These are phyloP conservation scores for Brachyptera risi DNA, from an alignment of 2,888 invertebrate genomes.

Conservation along the genomic window DNA sequence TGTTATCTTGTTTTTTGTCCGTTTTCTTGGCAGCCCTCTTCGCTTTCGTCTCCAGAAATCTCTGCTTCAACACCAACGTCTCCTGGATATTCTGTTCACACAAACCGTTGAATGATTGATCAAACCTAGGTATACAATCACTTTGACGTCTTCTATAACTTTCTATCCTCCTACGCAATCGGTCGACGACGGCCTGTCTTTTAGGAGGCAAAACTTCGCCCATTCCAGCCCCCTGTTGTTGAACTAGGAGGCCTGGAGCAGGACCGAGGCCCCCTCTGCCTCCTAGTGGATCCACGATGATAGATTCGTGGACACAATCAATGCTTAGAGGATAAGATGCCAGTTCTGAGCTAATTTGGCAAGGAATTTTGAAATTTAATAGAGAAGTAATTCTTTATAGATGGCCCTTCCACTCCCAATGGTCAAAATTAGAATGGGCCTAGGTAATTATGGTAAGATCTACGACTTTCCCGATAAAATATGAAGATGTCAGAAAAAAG, in stretches of 20 bases:
- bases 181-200: constrained; percentile 81
- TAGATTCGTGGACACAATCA: constrained; percentile 8
- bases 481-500: no score
- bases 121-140: constrained; percentile 82
- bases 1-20: constrained; percentile 59
- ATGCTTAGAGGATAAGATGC: constrained; percentile 12
- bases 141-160: constrained; percentile 80
- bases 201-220: constrained; percentile 72
- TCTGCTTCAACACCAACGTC: constrained; percentile 80
- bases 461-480: no score
- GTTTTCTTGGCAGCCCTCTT: constrained; percentile 77
- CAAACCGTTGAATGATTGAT: constrained; percentile 79
- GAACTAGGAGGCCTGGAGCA: constrained; percentile 48
- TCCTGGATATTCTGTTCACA: constrained; percentile 90
- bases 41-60: constrained; percentile 85
- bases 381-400: no score
- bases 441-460: no score
- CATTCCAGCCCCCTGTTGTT: constrained; percentile 49
- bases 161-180: constrained; percentile 78
- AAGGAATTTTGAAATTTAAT: neutral
- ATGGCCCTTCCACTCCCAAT: neutral
- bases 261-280: constrained; percentile 19
- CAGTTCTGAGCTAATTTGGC: constrained; percentile 23
- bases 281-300: constrained; percentile 21
- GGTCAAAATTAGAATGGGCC: neutral